Base-by-base conservation (phyloP, 1,140 invertebrate genomes). In the Holotrichia oblita region DNA sequence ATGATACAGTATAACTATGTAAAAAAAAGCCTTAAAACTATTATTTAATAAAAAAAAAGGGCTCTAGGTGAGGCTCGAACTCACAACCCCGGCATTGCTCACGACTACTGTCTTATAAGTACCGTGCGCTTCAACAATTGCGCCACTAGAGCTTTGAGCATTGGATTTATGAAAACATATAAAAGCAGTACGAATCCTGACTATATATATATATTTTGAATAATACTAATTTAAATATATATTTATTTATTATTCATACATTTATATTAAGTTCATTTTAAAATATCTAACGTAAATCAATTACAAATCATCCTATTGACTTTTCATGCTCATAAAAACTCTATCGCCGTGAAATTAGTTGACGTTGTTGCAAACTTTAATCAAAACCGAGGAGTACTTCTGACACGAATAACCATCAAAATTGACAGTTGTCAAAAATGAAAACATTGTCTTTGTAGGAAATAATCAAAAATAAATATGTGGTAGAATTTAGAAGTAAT, bases 41-140 rank as follows among this genome's bases (percentile, higher is more conserved):
- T 34, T 34, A n/a, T n/a, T n/a, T n/a, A n/a, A n/a, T n/a, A 77
- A 74, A 85, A 90, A 92, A 91, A 89, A 88, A 85, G 80, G 93
- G 90, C 91, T 90, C 91, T 91, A 93, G 92, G 92, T 93, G 92
- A 93, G 92, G 92, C 92, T 93, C 92, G 92, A 93, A 93, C 92
- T 93, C 92, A 93, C 92, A 93, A 93, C 92, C 92, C 91, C 92
- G 92, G 92, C 95, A 96, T 96, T 85, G 92, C 95, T 96, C 93
- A 95, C 92, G 90, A 91, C 89, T 89, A 94, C 94, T 95, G 94
- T 92, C 91, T 90, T 96, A 96, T 96, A 97, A 96, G 95, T 97
- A 97, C 95, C 95, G 95, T 96, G 95, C 95, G 95, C 95, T n/a
- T 97, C 96, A 97, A 95, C 95, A 95, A 96, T 96, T 96, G 95